Evolutionary conservation across 30 jellyfish, hydroid and myxozoan genomes (phyloP).

Genomic region (Hydractinia symbiolongicarpus): DNA sequence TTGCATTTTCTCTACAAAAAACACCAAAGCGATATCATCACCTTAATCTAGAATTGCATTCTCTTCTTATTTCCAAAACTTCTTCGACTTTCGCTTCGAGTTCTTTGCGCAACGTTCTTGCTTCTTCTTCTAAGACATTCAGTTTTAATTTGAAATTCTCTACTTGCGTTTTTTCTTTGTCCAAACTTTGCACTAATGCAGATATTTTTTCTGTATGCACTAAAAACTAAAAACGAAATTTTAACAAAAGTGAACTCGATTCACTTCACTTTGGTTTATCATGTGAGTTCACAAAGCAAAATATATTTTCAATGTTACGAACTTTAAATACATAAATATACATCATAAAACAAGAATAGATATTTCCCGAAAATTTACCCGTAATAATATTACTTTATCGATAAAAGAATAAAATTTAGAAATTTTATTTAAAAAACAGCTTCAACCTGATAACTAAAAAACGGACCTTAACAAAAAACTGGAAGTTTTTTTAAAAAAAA

Average conservation of each 20-base stretch:
- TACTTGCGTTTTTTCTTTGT: constrained; percentile 30
- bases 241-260: too few relatives aligned
- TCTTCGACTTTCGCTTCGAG: constrained; percentile 80
- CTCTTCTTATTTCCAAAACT: constrained; percentile 68
- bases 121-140: constrained; percentile 30
- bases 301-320: background rate
- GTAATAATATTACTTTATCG: too few relatives aligned
- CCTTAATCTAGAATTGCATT: constrained; percentile 68
- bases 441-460: too few relatives aligned
- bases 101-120: constrained; percentile 45
- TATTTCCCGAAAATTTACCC: too few relatives aligned
- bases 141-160: constrained; percentile 20
- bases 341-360: too few relatives aligned
- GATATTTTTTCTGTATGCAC: constrained; percentile 62
- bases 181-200: constrained; percentile 36
- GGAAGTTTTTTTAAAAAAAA: too few relatives aligned
- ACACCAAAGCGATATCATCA: background rate
- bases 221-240: constrained; percentile 38
- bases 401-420: too few relatives aligned
- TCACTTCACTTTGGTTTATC: too few relatives aligned
- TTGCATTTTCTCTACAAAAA: background rate
- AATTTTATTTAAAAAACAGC: too few relatives aligned
- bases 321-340: background rate
- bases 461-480: too few relatives aligned
- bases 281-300: background rate